These are phyloP conservation scores for Lithobates sylvaticus DNA, from an alignment of 2,797 vertebrate genomes.

Conservation along the genomic window DNA sequence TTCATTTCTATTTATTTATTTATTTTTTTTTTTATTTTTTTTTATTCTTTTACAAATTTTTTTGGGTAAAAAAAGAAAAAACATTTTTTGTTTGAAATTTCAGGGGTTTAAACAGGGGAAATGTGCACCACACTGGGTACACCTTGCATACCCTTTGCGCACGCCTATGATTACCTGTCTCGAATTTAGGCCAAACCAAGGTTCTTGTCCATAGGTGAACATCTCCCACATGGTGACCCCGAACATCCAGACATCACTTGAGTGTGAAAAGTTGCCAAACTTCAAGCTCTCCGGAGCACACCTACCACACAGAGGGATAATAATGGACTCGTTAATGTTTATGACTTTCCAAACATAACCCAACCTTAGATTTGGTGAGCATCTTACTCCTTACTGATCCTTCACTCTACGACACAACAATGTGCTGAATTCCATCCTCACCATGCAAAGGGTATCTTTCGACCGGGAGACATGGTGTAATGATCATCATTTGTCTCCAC, in stretches of 20 bases:
- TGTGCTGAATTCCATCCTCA: slow-evolving; percentile 67
- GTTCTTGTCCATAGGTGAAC: slow-evolving; percentile 90
- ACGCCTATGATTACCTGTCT: slow-evolving; percentile 75
- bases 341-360: no score
- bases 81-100: no score
- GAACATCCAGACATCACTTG: slow-evolving; percentile 93
- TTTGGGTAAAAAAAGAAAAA: no score
- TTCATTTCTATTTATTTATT: no score
- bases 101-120: no score
- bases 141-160: no score
- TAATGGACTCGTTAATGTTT: neutral
- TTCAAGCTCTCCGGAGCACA: slow-evolving; percentile 90
- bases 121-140: no score
- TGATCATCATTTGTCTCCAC: slow-evolving; percentile 79
- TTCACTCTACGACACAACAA: no score
- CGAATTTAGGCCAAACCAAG: slow-evolving; percentile 85
- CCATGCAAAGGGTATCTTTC: slow-evolving; percentile 89
- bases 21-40: no score
- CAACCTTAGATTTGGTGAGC: no score
- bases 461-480: slow-evolving; percentile 87
- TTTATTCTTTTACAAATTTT: no score
- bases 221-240: slow-evolving; percentile 91
- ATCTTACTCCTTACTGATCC: neutral
- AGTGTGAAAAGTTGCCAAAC: slow-evolving; percentile 85
- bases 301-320: slow-evolving; percentile 72